Conservation (phyloP, 1,140 invertebrate genomes). For the Planococcus citri region DNA sequence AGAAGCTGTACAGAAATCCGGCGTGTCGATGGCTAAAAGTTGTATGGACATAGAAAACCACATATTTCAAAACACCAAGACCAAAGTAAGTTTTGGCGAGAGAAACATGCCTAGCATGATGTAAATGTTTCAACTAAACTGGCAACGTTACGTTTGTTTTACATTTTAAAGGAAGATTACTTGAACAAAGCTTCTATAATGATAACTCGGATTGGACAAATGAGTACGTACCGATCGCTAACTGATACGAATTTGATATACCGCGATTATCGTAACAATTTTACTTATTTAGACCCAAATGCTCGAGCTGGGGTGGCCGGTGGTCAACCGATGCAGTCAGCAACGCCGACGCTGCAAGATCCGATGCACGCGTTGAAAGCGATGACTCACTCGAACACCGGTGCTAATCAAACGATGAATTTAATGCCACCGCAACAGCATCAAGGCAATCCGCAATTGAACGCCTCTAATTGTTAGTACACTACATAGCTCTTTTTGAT, state of each 20-base stretch:
- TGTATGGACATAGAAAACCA: constrained; percentile 87
- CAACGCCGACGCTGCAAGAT: constrained; percentile 35
- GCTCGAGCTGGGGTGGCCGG: background rate
- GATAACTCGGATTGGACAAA: too few relatives aligned
- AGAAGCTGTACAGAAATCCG: constrained; percentile 68
- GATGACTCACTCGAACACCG: constrained; percentile 43
- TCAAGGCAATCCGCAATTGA: background rate
- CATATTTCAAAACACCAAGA: constrained; percentile 79
- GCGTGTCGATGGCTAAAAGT: constrained; percentile 64
- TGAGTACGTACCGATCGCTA: too few relatives aligned
- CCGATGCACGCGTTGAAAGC: constrained; percentile 78
- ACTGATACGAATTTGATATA: too few relatives aligned
- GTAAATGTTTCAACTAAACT: too few relatives aligned
- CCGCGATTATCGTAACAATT: background rate
- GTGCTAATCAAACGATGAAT: constrained; percentile 42
- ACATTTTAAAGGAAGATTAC: too few relatives aligned
- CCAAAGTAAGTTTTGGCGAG: constrained; percentile 49
- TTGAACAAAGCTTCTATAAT: too few relatives aligned
- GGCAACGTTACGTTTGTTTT: too few relatives aligned
- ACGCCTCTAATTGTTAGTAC: background rate
- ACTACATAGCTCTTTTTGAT: background rate
- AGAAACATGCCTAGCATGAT: too few relatives aligned
- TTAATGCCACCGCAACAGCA: constrained; percentile 31
- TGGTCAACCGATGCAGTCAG: background rate
- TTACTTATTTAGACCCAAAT: background rate